Percentiles rank a stretch among this genome's conserved stretches.
Conservation (phyloP, 2,797 vertebrate genomes). For the Anabacerthia variegaticeps region DNA sequence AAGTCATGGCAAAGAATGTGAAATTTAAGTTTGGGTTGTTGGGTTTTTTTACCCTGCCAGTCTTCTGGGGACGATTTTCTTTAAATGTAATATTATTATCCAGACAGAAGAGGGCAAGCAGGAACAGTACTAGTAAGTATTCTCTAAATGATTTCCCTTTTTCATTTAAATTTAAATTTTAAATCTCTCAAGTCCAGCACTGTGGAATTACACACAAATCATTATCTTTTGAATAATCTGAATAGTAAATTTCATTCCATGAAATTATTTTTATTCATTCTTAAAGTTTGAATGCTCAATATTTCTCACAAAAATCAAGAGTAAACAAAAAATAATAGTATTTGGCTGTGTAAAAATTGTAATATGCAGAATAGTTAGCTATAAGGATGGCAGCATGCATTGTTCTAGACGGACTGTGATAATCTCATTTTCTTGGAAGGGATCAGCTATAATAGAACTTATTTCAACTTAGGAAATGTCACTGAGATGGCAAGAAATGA, state of each 20-base stretch:
- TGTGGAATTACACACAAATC: neutral
- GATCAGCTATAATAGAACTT: neutral
- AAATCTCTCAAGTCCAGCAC: neutral
- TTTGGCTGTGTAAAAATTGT: neutral
- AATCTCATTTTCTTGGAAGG: neutral
- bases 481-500: neutral
- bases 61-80: neutral
- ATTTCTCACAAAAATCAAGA: neutral
- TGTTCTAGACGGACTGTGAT: neutral
- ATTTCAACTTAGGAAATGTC: neutral
- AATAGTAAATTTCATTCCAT: neutral
- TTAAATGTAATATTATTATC: neutral
- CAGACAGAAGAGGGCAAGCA: constrained; percentile 1
- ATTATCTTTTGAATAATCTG: neutral
- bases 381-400: neutral
- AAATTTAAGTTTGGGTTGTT: neutral
- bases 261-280: neutral
- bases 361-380: neutral
- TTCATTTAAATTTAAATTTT: neutral
- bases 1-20: neutral
- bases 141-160: neutral
- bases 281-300: neutral
- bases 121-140: neutral
- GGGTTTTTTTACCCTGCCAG: neutral
- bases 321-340: rapidly evolving